These are phyloP conservation scores for Platypus cylindrus DNA, from an alignment of 2,888 invertebrate species.

Conservation along the genomic window DNA sequence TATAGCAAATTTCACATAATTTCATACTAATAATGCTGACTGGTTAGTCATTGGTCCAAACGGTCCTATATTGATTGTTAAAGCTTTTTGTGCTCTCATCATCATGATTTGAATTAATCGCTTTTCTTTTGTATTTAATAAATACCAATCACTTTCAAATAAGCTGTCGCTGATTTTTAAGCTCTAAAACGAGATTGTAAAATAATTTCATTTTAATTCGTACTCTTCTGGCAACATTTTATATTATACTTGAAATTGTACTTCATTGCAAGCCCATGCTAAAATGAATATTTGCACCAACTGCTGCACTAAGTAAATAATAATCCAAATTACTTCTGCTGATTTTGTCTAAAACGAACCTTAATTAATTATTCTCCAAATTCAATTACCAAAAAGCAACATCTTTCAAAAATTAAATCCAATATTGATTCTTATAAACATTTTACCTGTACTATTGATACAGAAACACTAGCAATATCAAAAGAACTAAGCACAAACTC, in stretches of 20 bases:
- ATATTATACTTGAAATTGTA: conserved; percentile 19
- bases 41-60: conserved; percentile 7
- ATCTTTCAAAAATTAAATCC: no score
- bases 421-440: no score
- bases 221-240: no score
- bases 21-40: not conserved
- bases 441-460: not conserved
- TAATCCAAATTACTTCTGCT: no score
- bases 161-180: conserved; percentile 14
- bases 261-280: conserved; percentile 25
- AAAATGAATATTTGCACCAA: conserved; percentile 23
- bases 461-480: not conserved
- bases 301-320: no score
- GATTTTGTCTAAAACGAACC: no score
- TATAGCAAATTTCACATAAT: no score
- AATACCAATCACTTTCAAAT: conserved; percentile 12
- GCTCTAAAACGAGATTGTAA: conserved; percentile 15
- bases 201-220: not conserved
- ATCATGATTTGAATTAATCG: conserved; percentile 4
- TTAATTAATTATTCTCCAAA: no score
- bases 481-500: not conserved
- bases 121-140: conserved; percentile 5
- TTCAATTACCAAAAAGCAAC: no score
- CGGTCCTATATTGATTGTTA: conserved; percentile 6
- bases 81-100: conserved; percentile 7